A percentile compares a stretch with the other conserved stretches of the same genome.
Evolutionary conservation across 2,113 vertebrate species (phyloP).

Genomic region (Sinocyclocheilus rhinocerous): DNA sequence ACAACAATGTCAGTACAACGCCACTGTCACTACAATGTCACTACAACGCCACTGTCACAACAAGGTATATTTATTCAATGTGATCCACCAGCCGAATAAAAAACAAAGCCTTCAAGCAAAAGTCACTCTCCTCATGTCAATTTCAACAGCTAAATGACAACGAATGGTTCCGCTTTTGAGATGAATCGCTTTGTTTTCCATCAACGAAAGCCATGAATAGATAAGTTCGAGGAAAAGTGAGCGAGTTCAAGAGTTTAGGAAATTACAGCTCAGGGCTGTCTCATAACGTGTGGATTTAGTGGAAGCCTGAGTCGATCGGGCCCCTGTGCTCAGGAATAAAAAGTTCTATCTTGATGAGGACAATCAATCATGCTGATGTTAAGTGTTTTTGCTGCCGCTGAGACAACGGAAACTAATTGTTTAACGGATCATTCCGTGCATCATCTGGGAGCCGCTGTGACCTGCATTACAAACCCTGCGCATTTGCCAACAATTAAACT

Average conservation of each 20-base stretch:
- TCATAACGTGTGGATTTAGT: constrained; percentile 7
- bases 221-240: constrained; percentile 22
- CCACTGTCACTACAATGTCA: no score
- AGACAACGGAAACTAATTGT: constrained; percentile 47
- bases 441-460: constrained; percentile 37
- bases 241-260: constrained; percentile 7
- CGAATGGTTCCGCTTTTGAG: background rate
- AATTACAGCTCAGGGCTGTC: constrained; percentile 36
- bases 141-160: constrained; percentile 11
- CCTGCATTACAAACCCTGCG: constrained; percentile 33
- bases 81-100: constrained; percentile 43
- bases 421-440: constrained; percentile 40
- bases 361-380: constrained; percentile 54
- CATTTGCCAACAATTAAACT: constrained; percentile 30
- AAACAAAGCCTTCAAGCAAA: constrained; percentile 41
- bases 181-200: constrained; percentile 15
- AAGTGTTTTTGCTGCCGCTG: constrained; percentile 44
- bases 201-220: constrained; percentile 2
- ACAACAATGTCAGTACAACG: no score
- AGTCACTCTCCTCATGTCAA: constrained; percentile 40
- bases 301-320: constrained; percentile 17
- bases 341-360: constrained; percentile 51
- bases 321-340: constrained; percentile 49
- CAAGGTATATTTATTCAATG: constrained; percentile 51
- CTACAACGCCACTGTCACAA: no score